Percentiles rank a stretch among this genome's conserved stretches.
Conservation (phyloP, 2,113 vertebrate species). For the Megaleporinus macrocephalus region DNA sequence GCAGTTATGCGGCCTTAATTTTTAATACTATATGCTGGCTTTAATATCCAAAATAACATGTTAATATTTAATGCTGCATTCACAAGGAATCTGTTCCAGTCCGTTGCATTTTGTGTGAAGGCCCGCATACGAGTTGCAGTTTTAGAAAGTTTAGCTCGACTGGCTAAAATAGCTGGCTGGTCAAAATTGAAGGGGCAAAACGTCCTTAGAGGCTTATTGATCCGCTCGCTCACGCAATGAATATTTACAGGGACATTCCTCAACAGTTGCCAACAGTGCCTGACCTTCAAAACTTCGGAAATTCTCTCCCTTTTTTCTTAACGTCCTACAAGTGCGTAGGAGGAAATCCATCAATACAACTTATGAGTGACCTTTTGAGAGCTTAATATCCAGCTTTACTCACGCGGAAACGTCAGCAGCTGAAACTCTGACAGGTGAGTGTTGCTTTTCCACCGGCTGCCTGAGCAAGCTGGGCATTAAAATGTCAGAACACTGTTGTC, state of each 20-base stretch:
- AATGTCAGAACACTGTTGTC: constrained; percentile 38
- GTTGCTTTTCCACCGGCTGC: constrained; percentile 22
- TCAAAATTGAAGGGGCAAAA: constrained; percentile 23
- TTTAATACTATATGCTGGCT: constrained; percentile 46
- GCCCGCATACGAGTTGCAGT: constrained; percentile 21
- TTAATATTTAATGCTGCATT: constrained; percentile 55
- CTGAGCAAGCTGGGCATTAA: constrained; percentile 29
- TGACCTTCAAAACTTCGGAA: constrained; percentile 47
- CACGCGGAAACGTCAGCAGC: constrained; percentile 33
- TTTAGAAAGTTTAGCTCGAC: constrained; percentile 14
- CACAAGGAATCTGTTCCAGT: constrained; percentile 28
- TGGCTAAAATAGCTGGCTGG: constrained; percentile 33
- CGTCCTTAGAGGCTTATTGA: constrained; percentile 36
- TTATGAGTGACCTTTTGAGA: constrained; percentile 43
- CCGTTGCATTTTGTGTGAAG: constrained; percentile 19
- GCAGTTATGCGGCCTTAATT: constrained; percentile 36
- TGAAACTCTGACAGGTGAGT: constrained; percentile 12
- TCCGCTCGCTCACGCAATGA: constrained; percentile 21
- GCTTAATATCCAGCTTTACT: constrained; percentile 9
- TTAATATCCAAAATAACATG: constrained; percentile 39
- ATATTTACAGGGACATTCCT: constrained; percentile 38
- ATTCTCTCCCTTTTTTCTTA: background rate
- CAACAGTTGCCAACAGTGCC: background rate
- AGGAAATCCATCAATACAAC: constrained; percentile 40
- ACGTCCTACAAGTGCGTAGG: background rate